Percentiles rank a stretch among this genome's conserved stretches.
Evolutionary conservation across 2,888 invertebrate genomes (phyloP).

Genomic region (Tineola bisselliella): DNA sequence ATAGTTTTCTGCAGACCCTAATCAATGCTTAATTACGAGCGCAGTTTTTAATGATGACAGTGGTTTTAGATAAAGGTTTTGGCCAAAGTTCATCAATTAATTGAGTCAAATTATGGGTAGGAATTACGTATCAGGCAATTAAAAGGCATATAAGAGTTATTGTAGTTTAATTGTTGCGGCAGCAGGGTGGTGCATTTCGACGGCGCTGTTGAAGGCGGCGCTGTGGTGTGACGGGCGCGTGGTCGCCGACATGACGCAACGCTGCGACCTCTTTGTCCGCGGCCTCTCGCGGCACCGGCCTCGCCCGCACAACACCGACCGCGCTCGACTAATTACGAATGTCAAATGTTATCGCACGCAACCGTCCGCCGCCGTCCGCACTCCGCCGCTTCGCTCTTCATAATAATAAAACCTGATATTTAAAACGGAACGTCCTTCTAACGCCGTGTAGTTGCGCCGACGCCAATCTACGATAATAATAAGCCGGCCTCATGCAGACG

Average conservation of each 20-base stretch:
- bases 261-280: slow-evolving; percentile 57
- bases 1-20: slow-evolving; percentile 3
- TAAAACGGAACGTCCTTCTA: slow-evolving; percentile 70
- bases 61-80: neutral
- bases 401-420: slow-evolving; percentile 70
- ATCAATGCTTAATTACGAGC: neutral
- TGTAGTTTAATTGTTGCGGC: neutral
- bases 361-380: slow-evolving; percentile 65
- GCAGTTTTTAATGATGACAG: neutral
- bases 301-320: slow-evolving; percentile 30
- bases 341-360: slow-evolving; percentile 69
- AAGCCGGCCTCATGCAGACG: slow-evolving; percentile 53
- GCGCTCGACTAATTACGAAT: slow-evolving; percentile 66
- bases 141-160: neutral
- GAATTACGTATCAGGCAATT: neutral
- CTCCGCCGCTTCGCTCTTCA: slow-evolving; percentile 67
- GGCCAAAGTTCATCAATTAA: neutral
- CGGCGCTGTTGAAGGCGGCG: neutral
- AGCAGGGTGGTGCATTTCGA: neutral
- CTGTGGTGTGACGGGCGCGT: slow-evolving; percentile 14
- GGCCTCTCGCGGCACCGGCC: slow-evolving; percentile 33
- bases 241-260: slow-evolving; percentile 44
- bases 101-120: neutral
- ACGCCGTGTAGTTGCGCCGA: slow-evolving; percentile 70
- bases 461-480: slow-evolving; percentile 70